Evolutionary conservation across 2,113 vertebrate species (phyloP), one percentile per base, ranked within the genome.

Genomic region (Copsychus sechellarum): DNA sequence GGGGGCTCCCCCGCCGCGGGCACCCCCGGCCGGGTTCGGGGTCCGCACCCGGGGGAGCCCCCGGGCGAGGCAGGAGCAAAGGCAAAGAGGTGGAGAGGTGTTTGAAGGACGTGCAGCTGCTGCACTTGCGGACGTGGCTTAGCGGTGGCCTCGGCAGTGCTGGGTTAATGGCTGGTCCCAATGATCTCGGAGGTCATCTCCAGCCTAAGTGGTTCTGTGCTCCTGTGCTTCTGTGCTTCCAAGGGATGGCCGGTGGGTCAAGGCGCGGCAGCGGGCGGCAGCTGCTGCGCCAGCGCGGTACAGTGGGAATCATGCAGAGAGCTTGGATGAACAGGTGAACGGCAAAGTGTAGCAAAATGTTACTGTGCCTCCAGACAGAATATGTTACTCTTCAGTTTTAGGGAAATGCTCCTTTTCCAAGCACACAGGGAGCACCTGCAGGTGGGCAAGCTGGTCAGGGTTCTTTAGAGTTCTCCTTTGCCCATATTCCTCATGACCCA

Each of bases 251-350:
- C 11, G n/a, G 47, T 9, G 5, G 25, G 40, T 53, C 40, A 18
- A 58, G 60, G 69, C 3, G 1, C 34, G n/a, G 34, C 57, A 56
- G 64, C 0, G 0, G 31, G n/a, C 13, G 0, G 22, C 11, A 20
- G n/a, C 72, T 61, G 50, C 79, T 34, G 1, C 20, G 34, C 29
- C 16, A 50, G 29, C 2, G 0, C 5, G 6, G 8, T 10, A 12
- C 36, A 21, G 53, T 11, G 6, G 47, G 56, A 29, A 18, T 42
- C 11, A 4, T 6, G 43, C 1, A 0, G 33, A 51, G 38, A 40
- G 34, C n/a, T 51, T 8, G 29, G 56, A 16, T 2, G 0, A 60
- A 57, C 17, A 0, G n/a, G 5, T 33, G 54, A 33, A 17, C 0
- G 1, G 36, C 0, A 2, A 77, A 31, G 14, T 2, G 42, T 2